phyloP scores from a whole-genome alignment of 2,113 vertebrate genomes.

The Ivindomyrus marchei region DNA sequence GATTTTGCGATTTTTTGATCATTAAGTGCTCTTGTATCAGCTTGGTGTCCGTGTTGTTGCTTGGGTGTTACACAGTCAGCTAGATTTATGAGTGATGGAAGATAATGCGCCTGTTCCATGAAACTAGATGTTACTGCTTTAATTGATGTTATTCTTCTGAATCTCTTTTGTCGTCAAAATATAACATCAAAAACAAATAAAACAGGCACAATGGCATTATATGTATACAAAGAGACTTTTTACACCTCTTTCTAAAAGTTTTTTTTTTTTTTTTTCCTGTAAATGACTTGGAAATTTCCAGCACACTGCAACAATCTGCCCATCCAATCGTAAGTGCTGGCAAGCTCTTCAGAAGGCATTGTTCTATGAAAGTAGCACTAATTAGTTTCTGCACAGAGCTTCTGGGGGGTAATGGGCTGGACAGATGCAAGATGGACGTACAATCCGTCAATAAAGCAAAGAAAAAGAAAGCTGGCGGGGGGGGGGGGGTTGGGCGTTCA shows the following conservation, averaged over 20 bases:
- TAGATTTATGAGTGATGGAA: background rate
- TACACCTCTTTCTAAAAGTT: background rate
- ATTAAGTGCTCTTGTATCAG: constrained; percentile 29
- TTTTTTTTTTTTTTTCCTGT: background rate
- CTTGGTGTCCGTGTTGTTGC: background rate
- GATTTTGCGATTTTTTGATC: constrained; percentile 37
- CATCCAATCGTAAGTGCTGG: background rate
- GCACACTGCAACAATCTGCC: background rate
- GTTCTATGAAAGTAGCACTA: constrained; percentile 9
- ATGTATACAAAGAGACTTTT: background rate
- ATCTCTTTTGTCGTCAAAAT: background rate
- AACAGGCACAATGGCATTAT: background rate
- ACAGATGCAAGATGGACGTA: background rate
- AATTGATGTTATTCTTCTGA: background rate
- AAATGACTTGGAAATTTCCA: constrained; percentile 7
- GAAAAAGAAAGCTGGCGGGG: background rate
- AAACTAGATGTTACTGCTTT: background rate
- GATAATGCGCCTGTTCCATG: background rate
- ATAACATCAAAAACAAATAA: background rate
- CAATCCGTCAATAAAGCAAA: background rate
- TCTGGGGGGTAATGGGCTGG: background rate
- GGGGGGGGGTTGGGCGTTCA: background rate
- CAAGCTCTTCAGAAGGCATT: constrained; percentile 3
- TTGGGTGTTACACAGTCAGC: background rate
- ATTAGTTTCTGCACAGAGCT: background rate